Base-by-base conservation (phyloP, 2,797 vertebrate species). In the Paedocypris micromegethes region DNA sequence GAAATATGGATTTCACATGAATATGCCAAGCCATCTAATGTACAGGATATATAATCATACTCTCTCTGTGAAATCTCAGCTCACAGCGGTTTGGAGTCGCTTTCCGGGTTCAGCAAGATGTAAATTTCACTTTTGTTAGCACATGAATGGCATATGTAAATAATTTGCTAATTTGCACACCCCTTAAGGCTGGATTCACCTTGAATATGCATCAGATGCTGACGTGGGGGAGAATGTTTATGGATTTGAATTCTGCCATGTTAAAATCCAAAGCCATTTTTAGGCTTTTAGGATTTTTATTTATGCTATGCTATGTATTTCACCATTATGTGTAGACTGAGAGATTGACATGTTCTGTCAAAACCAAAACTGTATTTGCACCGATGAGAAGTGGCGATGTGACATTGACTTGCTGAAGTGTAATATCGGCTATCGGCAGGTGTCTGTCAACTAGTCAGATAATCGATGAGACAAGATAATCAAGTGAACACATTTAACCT, bases 111-210 rank as follows among this genome's bases (percentile, higher is more conserved):
- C 53, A 70, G 9, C 63, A 46, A 48, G 46, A 70, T 70, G 59
- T 70, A 63, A 70, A 63, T 63, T 63, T 57, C 40, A 53, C 53
- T 70, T 63, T 70, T 70, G 68, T 63, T 56, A 56, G 41, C 68
- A 63, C 59, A 60, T 60, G 57, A 72, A 60, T 72, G 63, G 49
- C 56, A 72, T 72, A 59, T 72, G 62, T 66, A 72, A 72, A 72
- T 72, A 60, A 60, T 72, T 58, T 54, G 44, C 55, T 59, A 65
- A 72, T 70, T 63, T 70, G 68, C 68, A 63, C 59, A 55, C 50
- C 50, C 55, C 55, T 54, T 47, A 41, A 66, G 70, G 50, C 39
- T 54, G n/a, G 49, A 55, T 40, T 60, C 43, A 66, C 57, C 57
- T 66, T 61, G 70, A 66, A 66, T 60, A 53, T 59, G 70, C 62